Base-by-base conservation (phyloP, 2,888 invertebrate genomes). In the Ectemnius continuus region DNA sequence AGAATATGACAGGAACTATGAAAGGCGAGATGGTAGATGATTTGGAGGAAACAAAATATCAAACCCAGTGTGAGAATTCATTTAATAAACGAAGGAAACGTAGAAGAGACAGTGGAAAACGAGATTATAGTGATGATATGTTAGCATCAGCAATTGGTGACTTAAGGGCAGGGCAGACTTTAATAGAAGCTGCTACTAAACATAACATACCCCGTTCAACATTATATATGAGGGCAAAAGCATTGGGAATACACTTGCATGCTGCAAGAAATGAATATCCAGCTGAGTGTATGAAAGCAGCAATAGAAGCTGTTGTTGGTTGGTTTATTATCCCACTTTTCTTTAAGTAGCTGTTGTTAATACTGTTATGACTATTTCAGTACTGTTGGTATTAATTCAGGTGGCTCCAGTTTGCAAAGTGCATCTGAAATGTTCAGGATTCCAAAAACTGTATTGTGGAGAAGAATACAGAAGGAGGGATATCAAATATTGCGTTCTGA, bases 361-460 rank as follows among this genome's bases (percentile, higher is more conserved):
- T 3, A 48, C 18, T n/a, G 20, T 18, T 47, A 46, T 56, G 13
- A 52, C 64, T 3, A 13, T 20, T 68, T 48, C 67, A 57, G 11
- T 64, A 26, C 26, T 26, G 23, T 52, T 69, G 18, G 23, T 36
- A 0, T 66, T 61, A 67, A 23, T 76, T 2, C 57, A 91, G 91
- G 82, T 58, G 91, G 92, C 62, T 87, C 90, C 36, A 91, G 91
- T 75, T 82, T 91, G 47, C 91, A 91, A 75, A 88, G 90, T 64
- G 91, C 92, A 45, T 87, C 91, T 18, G 91, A 91, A 73, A 87
- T 88, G 84, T 91, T 85, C 76, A 87, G 88, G 52, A 91, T 92
- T 74, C 91, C 92, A 14, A 92, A 92, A 85, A 92, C 92, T 20
- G 92, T 92, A 14, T 84, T 92, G 20, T 92, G 92, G 92, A 84